These are phyloP conservation scores for Paramormyrops hopkinsi DNA, from an alignment of 2,797 vertebrate genomes.

Conservation along the genomic window DNA sequence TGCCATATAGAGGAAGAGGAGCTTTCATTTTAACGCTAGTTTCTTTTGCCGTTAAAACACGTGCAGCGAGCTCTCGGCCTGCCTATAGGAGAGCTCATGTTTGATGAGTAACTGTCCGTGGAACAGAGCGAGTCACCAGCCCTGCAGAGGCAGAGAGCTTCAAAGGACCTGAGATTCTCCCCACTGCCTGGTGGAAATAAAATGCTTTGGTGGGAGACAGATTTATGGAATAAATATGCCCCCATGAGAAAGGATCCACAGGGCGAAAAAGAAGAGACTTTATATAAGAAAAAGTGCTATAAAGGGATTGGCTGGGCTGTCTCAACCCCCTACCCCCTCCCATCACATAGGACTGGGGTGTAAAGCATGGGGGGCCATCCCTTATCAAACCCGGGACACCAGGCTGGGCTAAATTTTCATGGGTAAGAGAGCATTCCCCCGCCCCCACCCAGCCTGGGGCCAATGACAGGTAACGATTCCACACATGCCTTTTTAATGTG, in stretches of 20 bases:
- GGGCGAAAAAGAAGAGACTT: neutral
- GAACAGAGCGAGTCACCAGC: neutral
- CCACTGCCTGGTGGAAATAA: neutral
- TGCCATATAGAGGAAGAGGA: neutral
- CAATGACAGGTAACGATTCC: neutral
- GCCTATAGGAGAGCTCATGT: neutral
- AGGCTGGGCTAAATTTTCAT: neutral
- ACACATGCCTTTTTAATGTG: neutral
- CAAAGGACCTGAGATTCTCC: neutral
- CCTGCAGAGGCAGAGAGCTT: neutral
- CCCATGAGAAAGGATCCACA: neutral
- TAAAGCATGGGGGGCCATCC: neutral
- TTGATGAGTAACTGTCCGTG: neutral
- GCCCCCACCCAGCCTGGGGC: neutral
- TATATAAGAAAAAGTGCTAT: neutral
- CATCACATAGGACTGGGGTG: neutral
- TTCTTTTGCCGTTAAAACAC: neutral
- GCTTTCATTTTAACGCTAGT: neutral
- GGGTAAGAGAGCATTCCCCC: neutral
- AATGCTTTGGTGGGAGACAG: neutral
- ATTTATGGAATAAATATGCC: neutral
- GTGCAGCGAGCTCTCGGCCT: neutral
- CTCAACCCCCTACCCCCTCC: neutral
- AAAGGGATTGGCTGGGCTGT: neutral
- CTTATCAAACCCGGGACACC: neutral